Conservation (phyloP, 2,113 vertebrate species). For the Boleophthalmus pectinirostris region DNA sequence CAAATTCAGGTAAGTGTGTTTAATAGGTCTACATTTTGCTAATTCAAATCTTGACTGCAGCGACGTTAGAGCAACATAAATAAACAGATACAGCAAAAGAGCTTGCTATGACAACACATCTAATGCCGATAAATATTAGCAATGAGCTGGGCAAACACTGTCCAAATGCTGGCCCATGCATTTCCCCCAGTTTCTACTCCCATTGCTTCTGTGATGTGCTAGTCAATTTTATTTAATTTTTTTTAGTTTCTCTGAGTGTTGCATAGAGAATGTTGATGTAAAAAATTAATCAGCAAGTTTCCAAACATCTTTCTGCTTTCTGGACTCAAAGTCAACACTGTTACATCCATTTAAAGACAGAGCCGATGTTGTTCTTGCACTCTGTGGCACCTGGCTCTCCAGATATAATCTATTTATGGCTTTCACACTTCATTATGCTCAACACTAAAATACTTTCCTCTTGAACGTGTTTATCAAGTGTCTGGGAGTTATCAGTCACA, state of each 20-base stretch:
- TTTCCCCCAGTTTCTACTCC: not conserved
- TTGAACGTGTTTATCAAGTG: conserved; percentile 68
- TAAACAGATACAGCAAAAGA: too few species aligned
- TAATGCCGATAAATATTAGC: too few species aligned
- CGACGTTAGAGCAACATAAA: too few species aligned
- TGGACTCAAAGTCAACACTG: conserved; percentile 22
- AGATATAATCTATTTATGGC: conserved; percentile 76
- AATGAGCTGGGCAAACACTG: too few species aligned
- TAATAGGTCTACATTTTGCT: too few species aligned
- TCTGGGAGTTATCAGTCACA: conserved; percentile 56
- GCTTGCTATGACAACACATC: too few species aligned
- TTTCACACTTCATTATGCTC: conserved; percentile 68
- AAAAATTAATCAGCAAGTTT: conserved; percentile 37
- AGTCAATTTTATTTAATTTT: not conserved
- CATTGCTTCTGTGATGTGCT: not conserved
- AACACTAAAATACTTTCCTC: conserved; percentile 63
- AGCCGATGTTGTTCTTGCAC: conserved; percentile 4
- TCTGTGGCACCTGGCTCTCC: conserved; percentile 54
- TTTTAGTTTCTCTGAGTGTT: conserved; percentile 18
- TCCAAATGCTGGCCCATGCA: too few species aligned
- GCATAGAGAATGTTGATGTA: not conserved
- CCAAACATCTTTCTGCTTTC: conserved; percentile 22
- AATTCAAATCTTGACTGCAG: too few species aligned
- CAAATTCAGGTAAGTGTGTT: too few species aligned
- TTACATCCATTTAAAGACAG: conserved; percentile 42